Base-by-base conservation (phyloP, 1,140 invertebrate species). In the Odontomachus brunneus region DNA sequence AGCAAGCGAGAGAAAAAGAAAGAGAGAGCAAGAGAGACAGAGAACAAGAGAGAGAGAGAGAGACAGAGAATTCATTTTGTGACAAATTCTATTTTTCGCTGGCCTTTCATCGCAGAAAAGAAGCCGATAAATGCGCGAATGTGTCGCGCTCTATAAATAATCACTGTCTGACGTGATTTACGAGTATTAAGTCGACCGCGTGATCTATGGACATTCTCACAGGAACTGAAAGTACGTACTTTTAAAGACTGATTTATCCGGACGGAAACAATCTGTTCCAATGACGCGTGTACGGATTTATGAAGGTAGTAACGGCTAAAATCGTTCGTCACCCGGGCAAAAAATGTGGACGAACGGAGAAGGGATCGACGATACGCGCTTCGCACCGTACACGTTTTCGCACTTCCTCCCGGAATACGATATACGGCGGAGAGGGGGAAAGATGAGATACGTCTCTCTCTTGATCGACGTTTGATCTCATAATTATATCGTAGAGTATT, bases 201-300 rank as follows among this genome's bases (percentile, higher is more conserved):
- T n/a, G 53, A 85, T 84, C 76, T 85, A 85, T 22, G 44, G 48
- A 0, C 48, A n/a, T 15, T 53, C 24, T 59, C 9, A 15, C 22
- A 49, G 12, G 17, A 48, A 33, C 4, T 19, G 19, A 44, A 44
- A n/a, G n/a, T 7, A 75, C 24, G 73, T 76, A 78, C 55, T 78
- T n/a, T 65, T 53, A 44, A 44, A 33, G 38, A 38, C 66, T 26
- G 17, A 24, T 67, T 48, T 29, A n/a, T 15, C 33, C 55, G 12
- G 24, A 44, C 26, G 12, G 26, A 51, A 62, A 65, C 63, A 57
- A 84, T 69, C 33, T 51, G 33, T 38, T 84, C 38, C 48, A 71
- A 80, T 66, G 26, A 63, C n/a, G 48, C 38, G 57, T 49, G 14
- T 65, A 44, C 29, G 48, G 24, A 49, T 76, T 65, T 65, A 76